Evolutionary conservation across 2,113 vertebrate genomes (phyloP).

Genomic region (Zosterops hypoxanthus): DNA sequence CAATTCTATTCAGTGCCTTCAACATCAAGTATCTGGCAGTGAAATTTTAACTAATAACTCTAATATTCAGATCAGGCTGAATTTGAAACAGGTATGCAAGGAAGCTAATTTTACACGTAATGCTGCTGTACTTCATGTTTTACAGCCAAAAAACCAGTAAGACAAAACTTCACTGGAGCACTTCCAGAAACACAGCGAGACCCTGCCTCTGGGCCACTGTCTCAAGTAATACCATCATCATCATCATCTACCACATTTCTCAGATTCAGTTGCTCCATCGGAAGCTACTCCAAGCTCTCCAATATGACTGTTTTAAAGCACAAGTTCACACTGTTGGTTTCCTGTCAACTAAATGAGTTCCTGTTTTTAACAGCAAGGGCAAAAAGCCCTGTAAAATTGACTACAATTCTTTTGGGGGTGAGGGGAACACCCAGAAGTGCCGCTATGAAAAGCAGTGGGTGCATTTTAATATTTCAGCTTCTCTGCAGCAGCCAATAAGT

Average conservation of each 20-base stretch:
- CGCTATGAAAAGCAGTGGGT: not conserved
- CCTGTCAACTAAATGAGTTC: not conserved
- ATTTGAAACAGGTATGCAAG: not conserved
- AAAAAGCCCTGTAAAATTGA: not conserved
- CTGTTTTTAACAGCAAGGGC: not conserved
- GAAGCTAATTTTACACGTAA: not conserved
- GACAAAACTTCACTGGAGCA: not conserved
- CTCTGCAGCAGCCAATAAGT: not conserved
- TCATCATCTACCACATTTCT: not conserved
- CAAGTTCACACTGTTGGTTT: not conserved
- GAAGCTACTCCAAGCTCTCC: not conserved
- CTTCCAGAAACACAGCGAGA: not conserved
- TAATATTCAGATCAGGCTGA: not conserved
- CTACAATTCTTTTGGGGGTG: too few relatives aligned
- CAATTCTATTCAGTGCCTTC: not conserved
- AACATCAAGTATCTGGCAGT: not conserved
- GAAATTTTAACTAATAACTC: not conserved
- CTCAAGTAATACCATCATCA: not conserved
- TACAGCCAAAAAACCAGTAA: not conserved
- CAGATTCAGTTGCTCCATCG: not conserved
- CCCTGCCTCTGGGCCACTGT: not conserved
- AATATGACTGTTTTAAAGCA: not conserved
- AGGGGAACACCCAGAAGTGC: not conserved
- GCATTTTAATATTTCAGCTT: not conserved
- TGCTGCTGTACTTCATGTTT: not conserved